Evolutionary conservation across 2,888 invertebrate species (phyloP), one percentile per base, ranked within the genome.

Genomic region (Drosophila multiciliata): DNA sequence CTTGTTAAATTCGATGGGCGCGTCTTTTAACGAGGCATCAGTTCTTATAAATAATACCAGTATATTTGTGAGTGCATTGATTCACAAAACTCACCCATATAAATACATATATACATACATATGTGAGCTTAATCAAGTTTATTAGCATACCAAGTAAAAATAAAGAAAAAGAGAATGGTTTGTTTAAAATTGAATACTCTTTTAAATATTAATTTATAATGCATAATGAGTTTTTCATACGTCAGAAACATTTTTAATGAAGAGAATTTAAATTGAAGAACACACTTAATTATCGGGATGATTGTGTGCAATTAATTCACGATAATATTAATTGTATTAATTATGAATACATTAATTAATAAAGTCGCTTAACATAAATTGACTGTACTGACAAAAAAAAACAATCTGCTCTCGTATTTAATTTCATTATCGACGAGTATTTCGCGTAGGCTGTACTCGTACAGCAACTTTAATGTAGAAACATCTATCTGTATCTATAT

Each of bases 371-470:
- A 4, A 23, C 12, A 45, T 23, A 8, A 4, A 23, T 23, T 45
- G 45, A 12, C 15, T 15, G 20, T 15, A 15, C 15, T 8, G 15
- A 29, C 5, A 29, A 7, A 29, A 26, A 53, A 29, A 58, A 45
- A 48, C 12, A 61, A 26, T 8, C 20, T 29, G 36, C 8, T 17
- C 15, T n/a, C 55, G 48, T 23, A 36, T 54, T 62, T 69, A 80
- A 85, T 78, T 82, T 75, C 75, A 82, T 82, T 82, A 61, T 72
- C 70, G 62, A 58, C 53, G 40, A 9, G 57, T 49, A 55, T 65
- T 59, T 57, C 23, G 62, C 55, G 66, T 78, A 57, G 75, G 66
- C 75, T 75, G 77, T 78, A 78, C 78, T 60, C 58, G 58, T 61
- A 42, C 38, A 52, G 58, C 68, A 40, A 53, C 62, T 45, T 58